Base-by-base conservation (phyloP, 2,888 invertebrate genomes). In the Morpho achilles region DNA sequence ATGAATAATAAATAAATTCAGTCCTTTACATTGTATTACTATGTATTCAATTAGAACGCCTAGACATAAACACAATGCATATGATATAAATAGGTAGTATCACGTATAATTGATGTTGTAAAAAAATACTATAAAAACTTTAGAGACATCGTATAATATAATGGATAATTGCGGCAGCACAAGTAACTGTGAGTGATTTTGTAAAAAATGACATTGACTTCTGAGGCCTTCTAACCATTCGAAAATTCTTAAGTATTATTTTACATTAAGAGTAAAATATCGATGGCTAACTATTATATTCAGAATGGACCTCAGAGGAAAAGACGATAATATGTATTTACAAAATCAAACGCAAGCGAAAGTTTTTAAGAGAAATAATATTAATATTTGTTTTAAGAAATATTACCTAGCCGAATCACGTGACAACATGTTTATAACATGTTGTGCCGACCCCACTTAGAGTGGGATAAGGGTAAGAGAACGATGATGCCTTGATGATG, bases 161-260 rank as follows among this genome's bases (percentile, higher is more conserved):
- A 47, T 47, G 42, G 50, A 48, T 57, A 58, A 58, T 57, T 41
- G 58, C 51, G 44, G 48, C 39, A 54, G n/a, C 32, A 51, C 51
- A 58, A 53, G 46, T 44, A 10, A 46, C 10, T 45, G 41, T 51
- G 42, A 43, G 32, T 42, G 47, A 50, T 52, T 59, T 59, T 42
- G 10, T 53, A 59, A 59, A 62, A 62, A 54, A 56, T 59, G 57
- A 52, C 62, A 62, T 62, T 62, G 62, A 54, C 50, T 53, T 57
- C 42, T 57, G 53, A 59, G 57, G 54, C 54, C 62, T 62, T 62
- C 42, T 54, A 50, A 42, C 40, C 51, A 50, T 57, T 62, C 59
- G 42, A 54, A 62, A 47, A 59, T 49, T 61, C 10, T 46, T 50
- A 50, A 51, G 49, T 59, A 54, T 62, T 50, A 56, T 56, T 56